Conservation (phyloP, 2,888 invertebrate species). For the Pandemis heparana region DNA sequence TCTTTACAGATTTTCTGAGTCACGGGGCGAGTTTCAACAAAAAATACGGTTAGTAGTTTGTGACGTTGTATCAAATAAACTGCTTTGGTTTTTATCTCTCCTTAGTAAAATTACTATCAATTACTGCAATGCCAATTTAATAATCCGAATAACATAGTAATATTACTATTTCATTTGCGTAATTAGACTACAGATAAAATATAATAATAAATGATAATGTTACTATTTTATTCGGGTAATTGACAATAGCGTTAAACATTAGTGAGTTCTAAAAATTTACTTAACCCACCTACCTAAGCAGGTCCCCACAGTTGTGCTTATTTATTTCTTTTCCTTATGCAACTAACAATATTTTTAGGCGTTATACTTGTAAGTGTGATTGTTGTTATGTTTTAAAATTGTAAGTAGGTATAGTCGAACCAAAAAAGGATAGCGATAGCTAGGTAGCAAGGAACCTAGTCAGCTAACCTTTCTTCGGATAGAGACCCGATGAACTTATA, state of each 20-base stretch:
- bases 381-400: background rate
- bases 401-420: too few species aligned
- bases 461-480: too few species aligned
- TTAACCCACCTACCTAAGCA: background rate
- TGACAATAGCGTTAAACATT: too few species aligned
- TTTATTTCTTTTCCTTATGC: background rate
- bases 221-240: too few species aligned
- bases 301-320: background rate
- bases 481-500: too few species aligned
- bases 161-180: too few species aligned
- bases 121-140: background rate
- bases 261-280: background rate
- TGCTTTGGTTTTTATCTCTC: background rate
- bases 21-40: constrained; percentile 85
- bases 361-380: background rate
- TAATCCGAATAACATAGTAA: background rate
- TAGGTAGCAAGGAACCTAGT: too few species aligned
- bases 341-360: background rate
- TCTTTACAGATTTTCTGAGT: constrained; percentile 82
- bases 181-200: too few species aligned
- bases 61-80: background rate
- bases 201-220: too few species aligned
- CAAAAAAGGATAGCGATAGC: too few species aligned
- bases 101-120: background rate
- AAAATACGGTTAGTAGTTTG: constrained; percentile 78